A percentile compares a stretch with the other conserved stretches of the same genome.
Evolutionary conservation across 2,888 invertebrate species (phyloP).

Genomic region (Trissonchulus sp.): DNA sequence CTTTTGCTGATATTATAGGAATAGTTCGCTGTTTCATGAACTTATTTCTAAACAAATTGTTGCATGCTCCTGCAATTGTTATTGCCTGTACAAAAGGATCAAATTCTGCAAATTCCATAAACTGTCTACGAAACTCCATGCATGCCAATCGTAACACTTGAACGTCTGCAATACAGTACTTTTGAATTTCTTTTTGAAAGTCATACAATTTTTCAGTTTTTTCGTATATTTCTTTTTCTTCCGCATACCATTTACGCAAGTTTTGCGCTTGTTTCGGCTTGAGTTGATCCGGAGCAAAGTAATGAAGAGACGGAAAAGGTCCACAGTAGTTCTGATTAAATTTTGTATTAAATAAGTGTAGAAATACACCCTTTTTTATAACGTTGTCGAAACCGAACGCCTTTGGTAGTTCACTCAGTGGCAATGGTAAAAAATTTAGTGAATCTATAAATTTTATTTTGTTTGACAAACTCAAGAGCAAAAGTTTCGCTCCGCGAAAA

Average conservation of each 20-base stretch:
- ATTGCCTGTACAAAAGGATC: not conserved
- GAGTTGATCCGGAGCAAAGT: not conserved
- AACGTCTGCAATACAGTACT: not conserved
- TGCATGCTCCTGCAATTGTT: not conserved
- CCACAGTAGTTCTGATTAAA: not conserved
- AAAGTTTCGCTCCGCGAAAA: not conserved
- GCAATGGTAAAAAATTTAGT: not conserved
- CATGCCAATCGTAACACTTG: not conserved
- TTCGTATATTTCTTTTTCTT: conserved; percentile 5
- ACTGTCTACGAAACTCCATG: not conserved
- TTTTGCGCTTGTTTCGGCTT: not conserved
- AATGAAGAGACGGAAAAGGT: not conserved
- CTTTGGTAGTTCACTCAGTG: not conserved
- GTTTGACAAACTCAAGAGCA: not conserved
- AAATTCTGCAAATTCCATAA: not conserved
- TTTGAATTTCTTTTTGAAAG: not conserved
- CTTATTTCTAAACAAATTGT: not conserved
- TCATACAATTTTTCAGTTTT: too few relatives aligned
- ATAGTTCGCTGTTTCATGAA: not conserved
- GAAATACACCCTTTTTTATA: not conserved
- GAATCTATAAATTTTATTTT: not conserved
- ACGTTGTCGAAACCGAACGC: not conserved
- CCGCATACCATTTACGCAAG: not conserved
- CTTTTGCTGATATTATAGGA: not conserved
- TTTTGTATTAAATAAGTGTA: not conserved